phyloP scores from a whole-genome alignment of 2,797 vertebrate genomes.

The Psittacula echo region DNA sequence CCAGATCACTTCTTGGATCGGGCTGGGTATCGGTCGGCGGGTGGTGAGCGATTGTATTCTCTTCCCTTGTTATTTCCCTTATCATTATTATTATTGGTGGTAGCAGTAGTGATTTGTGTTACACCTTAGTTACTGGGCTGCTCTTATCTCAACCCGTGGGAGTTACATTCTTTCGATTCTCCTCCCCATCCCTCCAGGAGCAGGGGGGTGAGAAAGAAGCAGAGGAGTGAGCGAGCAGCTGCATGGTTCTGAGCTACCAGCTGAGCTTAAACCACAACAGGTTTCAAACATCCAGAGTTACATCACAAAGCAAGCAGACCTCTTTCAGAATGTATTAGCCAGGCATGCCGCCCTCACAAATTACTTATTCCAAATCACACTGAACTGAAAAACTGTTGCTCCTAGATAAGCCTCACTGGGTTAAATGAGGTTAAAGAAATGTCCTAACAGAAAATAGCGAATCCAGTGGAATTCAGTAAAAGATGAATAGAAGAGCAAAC shows the following conservation, averaged over 20 bases:
- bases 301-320: neutral
- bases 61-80: too few relatives aligned
- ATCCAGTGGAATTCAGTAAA: neutral
- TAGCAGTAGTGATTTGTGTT: neutral
- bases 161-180: neutral
- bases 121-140: neutral
- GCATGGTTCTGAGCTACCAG: neutral
- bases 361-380: neutral
- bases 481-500: neutral
- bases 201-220: neutral
- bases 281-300: neutral
- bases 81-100: neutral
- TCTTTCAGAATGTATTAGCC: neutral
- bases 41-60: too few relatives aligned
- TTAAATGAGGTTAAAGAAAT: neutral
- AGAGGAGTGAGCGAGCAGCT: neutral
- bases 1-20: too few relatives aligned
- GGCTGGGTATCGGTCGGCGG: too few relatives aligned
- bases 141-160: neutral
- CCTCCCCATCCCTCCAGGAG: neutral
- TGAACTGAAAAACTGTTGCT: neutral
- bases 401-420: neutral
- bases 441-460: neutral
- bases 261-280: neutral
- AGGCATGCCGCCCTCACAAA: neutral